These are phyloP conservation scores for Adelognathus sp. DNA, from an alignment of 2,888 invertebrate genomes.

Conservation along the genomic window DNA sequence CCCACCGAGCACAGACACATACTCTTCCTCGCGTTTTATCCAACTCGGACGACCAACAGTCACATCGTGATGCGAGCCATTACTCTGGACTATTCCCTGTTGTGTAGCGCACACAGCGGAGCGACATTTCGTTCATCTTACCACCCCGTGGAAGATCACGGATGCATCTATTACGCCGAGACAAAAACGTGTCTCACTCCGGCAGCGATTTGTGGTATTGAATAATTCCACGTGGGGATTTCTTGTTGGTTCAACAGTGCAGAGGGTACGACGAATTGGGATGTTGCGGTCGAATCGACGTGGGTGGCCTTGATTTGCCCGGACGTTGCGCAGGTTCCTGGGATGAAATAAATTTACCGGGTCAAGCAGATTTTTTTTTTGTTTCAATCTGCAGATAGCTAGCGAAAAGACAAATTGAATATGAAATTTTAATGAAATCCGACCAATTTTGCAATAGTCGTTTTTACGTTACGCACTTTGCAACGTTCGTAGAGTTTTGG, in stretches of 20 bases:
- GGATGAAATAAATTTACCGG: too few relatives aligned
- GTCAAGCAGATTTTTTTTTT: too few relatives aligned
- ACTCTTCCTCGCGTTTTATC: slow-evolving; percentile 13
- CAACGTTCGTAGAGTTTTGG: background rate
- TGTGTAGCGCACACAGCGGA: slow-evolving; percentile 24
- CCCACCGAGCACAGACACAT: slow-evolving; percentile 53
- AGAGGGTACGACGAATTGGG: background rate
- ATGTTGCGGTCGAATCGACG: background rate
- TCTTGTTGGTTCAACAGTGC: background rate
- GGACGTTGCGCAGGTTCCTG: too few relatives aligned
- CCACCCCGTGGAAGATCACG: slow-evolving; percentile 6
- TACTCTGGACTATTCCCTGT: slow-evolving; percentile 48
- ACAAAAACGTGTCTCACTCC: slow-evolving; percentile 22
- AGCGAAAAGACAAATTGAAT: too few relatives aligned
- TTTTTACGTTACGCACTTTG: too few relatives aligned
- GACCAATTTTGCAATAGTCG: too few relatives aligned
- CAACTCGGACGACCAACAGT: slow-evolving; percentile 10
- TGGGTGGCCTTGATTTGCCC: too few relatives aligned
- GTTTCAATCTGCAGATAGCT: too few relatives aligned
- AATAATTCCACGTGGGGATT: slow-evolving; percentile 11
- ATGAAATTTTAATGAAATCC: too few relatives aligned
- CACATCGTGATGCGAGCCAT: slow-evolving; percentile 48
- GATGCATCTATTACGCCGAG: slow-evolving; percentile 29
- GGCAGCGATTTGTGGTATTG: slow-evolving; percentile 21
- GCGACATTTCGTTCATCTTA: slow-evolving; percentile 31